phyloP scores from a whole-genome alignment of 2,113 vertebrate species.

The Motacilla tschutschensis region DNA sequence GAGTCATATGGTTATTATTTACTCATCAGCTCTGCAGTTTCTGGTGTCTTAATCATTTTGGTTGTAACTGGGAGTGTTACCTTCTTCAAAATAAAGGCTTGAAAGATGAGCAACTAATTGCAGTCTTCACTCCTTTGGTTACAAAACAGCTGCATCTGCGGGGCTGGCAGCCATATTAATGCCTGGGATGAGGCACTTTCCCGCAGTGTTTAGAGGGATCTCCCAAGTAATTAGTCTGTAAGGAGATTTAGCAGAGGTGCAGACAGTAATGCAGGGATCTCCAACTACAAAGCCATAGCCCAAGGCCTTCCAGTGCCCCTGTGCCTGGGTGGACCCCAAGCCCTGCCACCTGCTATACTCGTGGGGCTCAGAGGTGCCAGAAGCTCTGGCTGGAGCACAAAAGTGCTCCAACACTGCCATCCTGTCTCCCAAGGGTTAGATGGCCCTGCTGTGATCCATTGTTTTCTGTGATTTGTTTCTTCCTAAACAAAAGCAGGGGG shows the following conservation, averaged over 20 bases:
- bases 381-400: neutral
- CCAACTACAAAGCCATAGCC: neutral
- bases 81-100: slow-evolving; percentile 10
- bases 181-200: neutral
- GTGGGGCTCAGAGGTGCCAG: neutral
- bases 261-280: neutral
- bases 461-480: neutral
- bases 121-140: neutral
- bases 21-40: slow-evolving; percentile 26
- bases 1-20: slow-evolving; percentile 50
- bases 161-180: neutral
- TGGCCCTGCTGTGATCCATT: neutral
- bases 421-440: neutral
- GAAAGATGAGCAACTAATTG: slow-evolving; percentile 5
- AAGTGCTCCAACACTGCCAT: neutral
- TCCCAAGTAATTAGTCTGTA: neutral
- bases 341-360: neutral
- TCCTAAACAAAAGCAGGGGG: neutral
- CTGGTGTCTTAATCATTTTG: slow-evolving; percentile 11
- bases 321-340: accelerated
- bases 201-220: neutral
- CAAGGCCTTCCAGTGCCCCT: neutral
- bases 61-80: slow-evolving; percentile 1
- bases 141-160: neutral
- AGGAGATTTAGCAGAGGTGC: neutral